A percentile compares a stretch with the other conserved stretches of the same genome.
phyloP scores from a whole-genome alignment of 2,113 vertebrate species.

The Seriola aureovittata region DNA sequence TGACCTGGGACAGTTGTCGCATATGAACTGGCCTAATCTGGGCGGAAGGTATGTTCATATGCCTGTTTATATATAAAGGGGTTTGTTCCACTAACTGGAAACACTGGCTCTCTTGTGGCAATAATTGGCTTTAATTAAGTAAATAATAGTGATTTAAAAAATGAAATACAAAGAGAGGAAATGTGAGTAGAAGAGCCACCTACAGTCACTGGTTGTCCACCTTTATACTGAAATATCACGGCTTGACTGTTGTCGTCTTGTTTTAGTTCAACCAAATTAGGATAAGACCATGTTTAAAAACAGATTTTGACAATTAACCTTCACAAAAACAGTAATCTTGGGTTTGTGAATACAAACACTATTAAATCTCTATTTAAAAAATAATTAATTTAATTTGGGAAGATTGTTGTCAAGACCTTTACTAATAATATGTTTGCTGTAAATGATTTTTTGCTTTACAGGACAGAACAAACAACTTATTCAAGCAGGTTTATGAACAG shows the following conservation, averaged over 20 bases:
- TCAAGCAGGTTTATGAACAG: conserved; percentile 99
- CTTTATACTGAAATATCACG: no score
- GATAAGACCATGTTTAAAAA: no score
- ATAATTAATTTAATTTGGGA: not conserved
- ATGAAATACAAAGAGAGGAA: not conserved
- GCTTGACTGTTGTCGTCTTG: no score
- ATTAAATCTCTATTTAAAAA: not conserved
- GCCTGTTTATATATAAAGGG: no score
- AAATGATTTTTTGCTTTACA: conserved; percentile 64
- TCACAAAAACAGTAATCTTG: not conserved
- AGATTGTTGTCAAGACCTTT: not conserved
- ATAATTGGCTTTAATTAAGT: no score
- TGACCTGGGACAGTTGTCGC: not conserved
- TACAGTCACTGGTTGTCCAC: no score
- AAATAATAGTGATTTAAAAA: no score
- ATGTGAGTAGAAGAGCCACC: no score
- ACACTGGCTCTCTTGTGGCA: no score
- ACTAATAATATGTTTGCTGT: not conserved
- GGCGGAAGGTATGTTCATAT: no score
- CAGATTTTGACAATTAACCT: not conserved
- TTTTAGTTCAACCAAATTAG: no score
- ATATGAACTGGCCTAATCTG: not conserved
- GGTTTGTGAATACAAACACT: not conserved
- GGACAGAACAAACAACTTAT: conserved; percentile 99
- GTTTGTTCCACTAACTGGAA: no score